Evolutionary conservation across 2,797 vertebrate species (phyloP).

Genomic region (Acropternis orthonyx): DNA sequence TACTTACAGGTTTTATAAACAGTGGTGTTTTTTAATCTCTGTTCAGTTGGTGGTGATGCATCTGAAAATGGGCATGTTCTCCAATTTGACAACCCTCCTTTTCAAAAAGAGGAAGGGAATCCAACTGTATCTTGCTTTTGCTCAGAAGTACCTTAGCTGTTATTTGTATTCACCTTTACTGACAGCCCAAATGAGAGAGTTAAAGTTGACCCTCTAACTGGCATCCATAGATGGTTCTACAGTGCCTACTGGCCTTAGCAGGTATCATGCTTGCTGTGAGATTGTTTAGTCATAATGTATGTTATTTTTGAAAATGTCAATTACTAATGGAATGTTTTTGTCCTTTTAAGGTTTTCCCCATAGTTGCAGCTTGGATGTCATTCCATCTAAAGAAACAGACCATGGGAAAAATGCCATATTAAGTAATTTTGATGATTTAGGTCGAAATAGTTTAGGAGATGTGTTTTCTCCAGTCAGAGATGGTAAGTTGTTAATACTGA

Average conservation of each 20-base stretch:
- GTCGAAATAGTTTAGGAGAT: slow-evolving; percentile 88
- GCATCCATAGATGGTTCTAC: background rate
- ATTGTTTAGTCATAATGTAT: background rate
- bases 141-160: background rate
- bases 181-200: background rate
- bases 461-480: slow-evolving; percentile 92
- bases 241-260: background rate
- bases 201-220: background rate
- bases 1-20: background rate
- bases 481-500: slow-evolving; percentile 71
- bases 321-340: background rate
- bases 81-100: too few species aligned
- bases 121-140: background rate
- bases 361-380: slow-evolving; percentile 74
- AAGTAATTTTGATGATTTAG: slow-evolving; percentile 77
- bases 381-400: slow-evolving; percentile 83
- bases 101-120: too few species aligned
- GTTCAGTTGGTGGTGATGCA: background rate
- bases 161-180: background rate
- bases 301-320: background rate
- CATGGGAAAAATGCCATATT: slow-evolving; percentile 74
- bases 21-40: background rate
- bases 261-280: background rate
- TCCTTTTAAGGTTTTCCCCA: slow-evolving; percentile 72
- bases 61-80: too few species aligned